Conservation (phyloP, 2,113 vertebrate species). For the Muntiacus reevesi region DNA sequence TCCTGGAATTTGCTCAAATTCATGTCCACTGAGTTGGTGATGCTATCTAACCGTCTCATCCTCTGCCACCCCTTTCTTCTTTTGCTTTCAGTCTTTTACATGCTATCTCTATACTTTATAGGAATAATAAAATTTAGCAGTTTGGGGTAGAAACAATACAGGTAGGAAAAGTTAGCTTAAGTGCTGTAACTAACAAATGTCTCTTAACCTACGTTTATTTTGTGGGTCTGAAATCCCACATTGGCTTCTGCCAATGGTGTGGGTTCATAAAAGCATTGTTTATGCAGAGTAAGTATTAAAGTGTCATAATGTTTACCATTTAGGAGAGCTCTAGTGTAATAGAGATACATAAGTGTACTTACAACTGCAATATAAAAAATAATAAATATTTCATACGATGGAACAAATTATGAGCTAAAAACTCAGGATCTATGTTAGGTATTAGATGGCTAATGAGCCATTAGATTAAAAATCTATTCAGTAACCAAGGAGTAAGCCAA, state of each 20-base stretch:
- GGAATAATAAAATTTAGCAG: neutral
- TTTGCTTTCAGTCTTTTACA: neutral
- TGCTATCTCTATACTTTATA: neutral
- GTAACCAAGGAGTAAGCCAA: neutral
- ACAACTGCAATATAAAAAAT: slow-evolving; percentile 4
- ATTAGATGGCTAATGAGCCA: slow-evolving; percentile 16
- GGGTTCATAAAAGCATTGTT: neutral
- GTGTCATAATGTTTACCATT: neutral
- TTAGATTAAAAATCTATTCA: slow-evolving; percentile 31
- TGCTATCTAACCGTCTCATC: neutral
- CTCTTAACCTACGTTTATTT: neutral
- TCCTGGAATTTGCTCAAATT: neutral
- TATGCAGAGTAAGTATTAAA: neutral
- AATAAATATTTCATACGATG: neutral
- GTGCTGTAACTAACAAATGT: neutral
- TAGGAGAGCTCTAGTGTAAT: neutral
- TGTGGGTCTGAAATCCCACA: neutral
- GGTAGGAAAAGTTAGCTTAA: neutral
- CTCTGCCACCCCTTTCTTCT: neutral
- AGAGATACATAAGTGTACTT: neutral
- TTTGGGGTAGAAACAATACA: neutral
- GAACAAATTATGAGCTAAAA: slow-evolving; percentile 20
- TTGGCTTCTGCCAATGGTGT: neutral
- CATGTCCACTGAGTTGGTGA: neutral
- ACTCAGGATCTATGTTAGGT: neutral